phyloP scores from a whole-genome alignment of 2,113 vertebrate species.

The Fulmarus glacialis region DNA sequence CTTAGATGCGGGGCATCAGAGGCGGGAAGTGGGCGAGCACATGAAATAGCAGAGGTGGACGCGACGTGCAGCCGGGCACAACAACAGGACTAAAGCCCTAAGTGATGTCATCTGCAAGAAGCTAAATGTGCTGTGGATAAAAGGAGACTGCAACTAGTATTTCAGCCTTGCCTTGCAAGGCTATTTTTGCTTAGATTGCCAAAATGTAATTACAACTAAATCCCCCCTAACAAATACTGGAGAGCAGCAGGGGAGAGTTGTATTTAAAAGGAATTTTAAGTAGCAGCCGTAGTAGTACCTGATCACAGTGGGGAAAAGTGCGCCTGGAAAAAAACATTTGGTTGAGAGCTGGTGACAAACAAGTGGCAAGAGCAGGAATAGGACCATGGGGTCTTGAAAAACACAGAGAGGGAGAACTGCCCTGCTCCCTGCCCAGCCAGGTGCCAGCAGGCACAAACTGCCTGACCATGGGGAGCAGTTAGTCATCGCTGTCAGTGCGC shows the following conservation, averaged over 20 bases:
- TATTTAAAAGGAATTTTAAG: slow-evolving; percentile 60
- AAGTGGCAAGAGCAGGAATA: neutral
- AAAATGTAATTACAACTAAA: slow-evolving; percentile 61
- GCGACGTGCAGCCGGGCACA: neutral
- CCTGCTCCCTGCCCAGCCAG: neutral
- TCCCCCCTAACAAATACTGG: slow-evolving; percentile 55
- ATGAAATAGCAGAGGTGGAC: slow-evolving; percentile 24
- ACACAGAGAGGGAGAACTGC: neutral
- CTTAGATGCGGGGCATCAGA: neutral
- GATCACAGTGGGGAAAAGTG: neutral
- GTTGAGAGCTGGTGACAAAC: neutral
- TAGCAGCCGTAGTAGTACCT: neutral
- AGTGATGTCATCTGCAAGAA: slow-evolving; percentile 60
- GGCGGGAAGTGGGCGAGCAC: neutral
- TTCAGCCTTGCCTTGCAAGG: slow-evolving; percentile 21
- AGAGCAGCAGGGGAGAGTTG: slow-evolving; percentile 49
- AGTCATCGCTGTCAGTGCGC: rapidly evolving
- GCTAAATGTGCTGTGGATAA: slow-evolving; percentile 38
- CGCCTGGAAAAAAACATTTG: neutral
- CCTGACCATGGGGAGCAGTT: neutral
- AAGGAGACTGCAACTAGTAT: slow-evolving; percentile 43
- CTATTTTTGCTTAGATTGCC: slow-evolving; percentile 57
- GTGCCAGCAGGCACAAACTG: neutral
- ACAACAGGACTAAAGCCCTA: slow-evolving; percentile 28
- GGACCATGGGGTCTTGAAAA: neutral